These are phyloP conservation scores for Mylabris phalerata DNA, from an alignment of 1,140 invertebrate genomes.

Conservation along the genomic window DNA sequence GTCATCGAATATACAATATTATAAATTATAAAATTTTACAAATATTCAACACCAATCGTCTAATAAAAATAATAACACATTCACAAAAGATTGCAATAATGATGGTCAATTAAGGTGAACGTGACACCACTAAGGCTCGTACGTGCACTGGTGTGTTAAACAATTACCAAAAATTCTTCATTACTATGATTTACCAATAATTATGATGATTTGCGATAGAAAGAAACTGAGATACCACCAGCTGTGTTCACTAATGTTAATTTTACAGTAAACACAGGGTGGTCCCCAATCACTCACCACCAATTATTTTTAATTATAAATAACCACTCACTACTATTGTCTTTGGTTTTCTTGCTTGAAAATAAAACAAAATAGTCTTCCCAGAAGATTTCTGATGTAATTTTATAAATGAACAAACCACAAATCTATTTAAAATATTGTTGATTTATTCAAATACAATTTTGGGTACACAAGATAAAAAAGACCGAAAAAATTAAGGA, in stretches of 20 bases:
- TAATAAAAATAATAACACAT: background rate
- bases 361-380: too few species aligned
- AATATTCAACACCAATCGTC: too few species aligned
- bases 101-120: slow-evolving; percentile 11
- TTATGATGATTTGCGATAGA: slow-evolving; percentile 38
- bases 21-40: too few species aligned
- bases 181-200: background rate
- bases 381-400: too few species aligned
- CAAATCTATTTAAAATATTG: too few species aligned
- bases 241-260: slow-evolving; percentile 87
- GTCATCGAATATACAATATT: background rate
- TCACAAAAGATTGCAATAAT: background rate
- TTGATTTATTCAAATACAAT: too few species aligned
- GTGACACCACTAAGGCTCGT: background rate
- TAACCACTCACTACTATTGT: too few species aligned
- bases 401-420: too few species aligned
- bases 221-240: slow-evolving; percentile 94
- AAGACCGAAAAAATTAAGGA: too few species aligned
- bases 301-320: background rate
- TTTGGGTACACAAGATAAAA: too few species aligned
- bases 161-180: background rate
- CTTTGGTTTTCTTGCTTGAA: too few species aligned
- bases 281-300: slow-evolving; percentile 63
- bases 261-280: slow-evolving; percentile 87
- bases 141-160: slow-evolving; percentile 4